Percentiles rank a stretch among this genome's conserved stretches.
These are phyloP conservation scores for Macaria notata DNA, from an alignment of 2,888 invertebrate genomes.

Conservation along the genomic window DNA sequence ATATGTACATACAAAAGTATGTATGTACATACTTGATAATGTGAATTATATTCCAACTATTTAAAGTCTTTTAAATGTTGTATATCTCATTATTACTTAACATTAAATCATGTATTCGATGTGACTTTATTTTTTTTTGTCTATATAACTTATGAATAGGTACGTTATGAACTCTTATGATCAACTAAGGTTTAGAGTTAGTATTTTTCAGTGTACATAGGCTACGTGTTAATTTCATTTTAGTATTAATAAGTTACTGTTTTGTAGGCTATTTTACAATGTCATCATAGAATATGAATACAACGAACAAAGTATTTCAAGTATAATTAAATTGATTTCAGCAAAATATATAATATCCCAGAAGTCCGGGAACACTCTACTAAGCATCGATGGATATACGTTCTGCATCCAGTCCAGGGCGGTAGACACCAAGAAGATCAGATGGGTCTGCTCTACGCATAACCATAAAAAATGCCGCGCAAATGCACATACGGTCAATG, in stretches of 20 bases:
- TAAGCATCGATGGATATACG: slow-evolving; percentile 36
- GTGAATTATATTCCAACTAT: no score
- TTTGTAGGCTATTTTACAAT: not conserved
- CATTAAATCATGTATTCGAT: no score
- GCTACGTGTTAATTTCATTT: not conserved
- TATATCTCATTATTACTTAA: no score
- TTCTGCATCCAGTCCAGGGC: slow-evolving; percentile 32
- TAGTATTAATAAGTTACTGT: not conserved
- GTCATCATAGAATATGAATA: not conserved
- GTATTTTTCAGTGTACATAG: not conserved
- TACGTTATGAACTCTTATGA: not conserved
- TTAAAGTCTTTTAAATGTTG: no score
- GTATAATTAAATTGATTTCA: not conserved
- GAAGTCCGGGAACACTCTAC: slow-evolving; percentile 34
- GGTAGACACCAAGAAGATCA: slow-evolving; percentile 16
- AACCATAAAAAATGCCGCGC: slow-evolving; percentile 37
- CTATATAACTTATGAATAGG: no score
- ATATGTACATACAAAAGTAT: no score
- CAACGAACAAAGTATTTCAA: not conserved
- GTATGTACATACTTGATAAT: no score
- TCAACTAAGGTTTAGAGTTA: not conserved
- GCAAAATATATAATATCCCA: slow-evolving; percentile 20
- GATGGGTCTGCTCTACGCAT: slow-evolving; percentile 45
- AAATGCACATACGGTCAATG: slow-evolving; percentile 28
- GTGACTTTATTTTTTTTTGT: no score